Conservation (phyloP, 2,888 invertebrate species). For the Papilio protenor region DNA sequence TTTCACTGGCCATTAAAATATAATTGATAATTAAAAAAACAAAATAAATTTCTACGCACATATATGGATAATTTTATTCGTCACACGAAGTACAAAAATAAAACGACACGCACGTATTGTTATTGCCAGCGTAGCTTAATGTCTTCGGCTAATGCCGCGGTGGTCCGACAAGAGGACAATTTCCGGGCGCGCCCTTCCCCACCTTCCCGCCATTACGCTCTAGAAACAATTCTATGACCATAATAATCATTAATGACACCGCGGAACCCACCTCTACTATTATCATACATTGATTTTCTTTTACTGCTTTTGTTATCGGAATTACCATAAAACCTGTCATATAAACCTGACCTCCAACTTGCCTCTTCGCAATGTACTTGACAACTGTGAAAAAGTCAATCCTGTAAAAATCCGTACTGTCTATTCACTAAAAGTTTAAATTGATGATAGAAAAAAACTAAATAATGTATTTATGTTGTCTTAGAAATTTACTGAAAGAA, state of each 20-base stretch:
- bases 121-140: conserved; percentile 65
- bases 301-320: conserved; percentile 46
- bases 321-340: background rate
- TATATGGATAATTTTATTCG: conserved; percentile 46
- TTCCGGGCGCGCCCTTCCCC: conserved; percentile 73
- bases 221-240: conserved; percentile 77
- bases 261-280: conserved; percentile 55
- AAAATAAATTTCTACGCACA: background rate
- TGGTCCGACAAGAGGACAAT: conserved; percentile 79
- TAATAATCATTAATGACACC: conserved; percentile 76
- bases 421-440: background rate
- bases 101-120: conserved; percentile 68
- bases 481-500: background rate
- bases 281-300: conserved; percentile 62
- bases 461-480: background rate
- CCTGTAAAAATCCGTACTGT: background rate
- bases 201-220: conserved; percentile 74
- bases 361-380: background rate
- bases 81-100: conserved; percentile 71
- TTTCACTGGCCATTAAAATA: background rate
- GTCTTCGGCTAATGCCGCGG: conserved; percentile 77
- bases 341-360: background rate
- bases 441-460: background rate
- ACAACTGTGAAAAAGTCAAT: background rate
- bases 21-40: background rate